These are phyloP conservation scores for Apotomis capreana DNA, from an alignment of 2,888 invertebrate species.

Conservation along the genomic window DNA sequence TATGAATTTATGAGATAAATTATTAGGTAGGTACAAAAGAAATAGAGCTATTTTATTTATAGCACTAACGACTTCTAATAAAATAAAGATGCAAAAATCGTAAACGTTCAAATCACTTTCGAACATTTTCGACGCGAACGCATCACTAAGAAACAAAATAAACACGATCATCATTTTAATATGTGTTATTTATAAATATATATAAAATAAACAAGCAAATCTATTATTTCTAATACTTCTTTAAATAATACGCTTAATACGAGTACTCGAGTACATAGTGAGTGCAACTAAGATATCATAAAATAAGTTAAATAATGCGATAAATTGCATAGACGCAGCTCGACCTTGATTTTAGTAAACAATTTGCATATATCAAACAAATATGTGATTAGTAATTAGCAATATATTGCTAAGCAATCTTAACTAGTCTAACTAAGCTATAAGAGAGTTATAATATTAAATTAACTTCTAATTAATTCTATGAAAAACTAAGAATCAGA, in stretches of 20 bases:
- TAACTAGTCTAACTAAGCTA: background rate
- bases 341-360: slow-evolving; percentile 17
- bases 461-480: slow-evolving; percentile 16
- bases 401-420: slow-evolving; percentile 13
- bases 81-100: slow-evolving; percentile 74
- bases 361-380: slow-evolving; percentile 47
- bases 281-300: no score
- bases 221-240: no score
- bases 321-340: background rate
- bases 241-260: no score
- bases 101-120: slow-evolving; percentile 81
- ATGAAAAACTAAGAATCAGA: background rate
- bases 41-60: no score
- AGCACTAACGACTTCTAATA: no score
- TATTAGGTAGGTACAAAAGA: background rate
- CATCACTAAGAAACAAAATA: slow-evolving; percentile 37
- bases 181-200: no score
- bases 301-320: background rate
- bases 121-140: slow-evolving; percentile 52
- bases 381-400: slow-evolving; percentile 8
- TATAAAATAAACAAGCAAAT: no score
- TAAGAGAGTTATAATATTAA: background rate
- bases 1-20: background rate
- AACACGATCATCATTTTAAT: background rate
- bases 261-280: no score